Evolutionary conservation across 2,888 invertebrate genomes (phyloP).

Genomic region (Ypsolopha scabrella): DNA sequence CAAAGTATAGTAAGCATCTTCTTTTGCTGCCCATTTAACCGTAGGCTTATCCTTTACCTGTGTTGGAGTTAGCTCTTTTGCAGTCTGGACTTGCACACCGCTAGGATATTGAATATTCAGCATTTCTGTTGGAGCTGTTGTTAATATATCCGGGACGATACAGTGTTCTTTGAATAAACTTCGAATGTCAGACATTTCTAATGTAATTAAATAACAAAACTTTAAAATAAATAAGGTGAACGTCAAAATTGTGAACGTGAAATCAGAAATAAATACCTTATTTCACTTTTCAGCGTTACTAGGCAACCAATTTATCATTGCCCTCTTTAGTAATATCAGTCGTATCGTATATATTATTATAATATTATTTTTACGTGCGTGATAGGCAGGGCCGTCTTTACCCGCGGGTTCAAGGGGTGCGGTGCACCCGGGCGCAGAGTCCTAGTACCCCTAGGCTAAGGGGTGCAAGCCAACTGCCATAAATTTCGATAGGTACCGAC

Average conservation of each 20-base stretch:
- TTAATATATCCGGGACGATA: slow-evolving; percentile 77
- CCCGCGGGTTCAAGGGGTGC: too few relatives aligned
- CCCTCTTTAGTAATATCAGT: too few relatives aligned
- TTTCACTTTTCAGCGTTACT: too few relatives aligned
- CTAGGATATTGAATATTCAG: slow-evolving; percentile 63
- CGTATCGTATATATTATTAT: too few relatives aligned
- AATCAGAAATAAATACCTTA: too few relatives aligned
- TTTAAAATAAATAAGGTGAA: slow-evolving; percentile 4
- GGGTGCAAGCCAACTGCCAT: too few relatives aligned
- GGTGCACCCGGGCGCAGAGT: too few relatives aligned
- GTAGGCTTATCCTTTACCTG: slow-evolving; percentile 77
- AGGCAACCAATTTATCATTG: too few relatives aligned
- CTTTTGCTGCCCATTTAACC: slow-evolving; percentile 73
- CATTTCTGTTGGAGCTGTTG: slow-evolving; percentile 63
- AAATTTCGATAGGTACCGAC: too few relatives aligned
- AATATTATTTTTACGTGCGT: too few relatives aligned
- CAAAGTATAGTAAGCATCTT: slow-evolving; percentile 73
- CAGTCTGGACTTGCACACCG: slow-evolving; percentile 62
- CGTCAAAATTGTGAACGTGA: not conserved
- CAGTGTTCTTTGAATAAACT: slow-evolving; percentile 58
- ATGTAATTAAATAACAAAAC: not conserved
- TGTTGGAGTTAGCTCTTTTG: slow-evolving; percentile 78
- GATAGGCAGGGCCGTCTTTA: too few relatives aligned
- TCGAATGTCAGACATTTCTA: slow-evolving; percentile 34
- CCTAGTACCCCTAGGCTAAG: too few relatives aligned